Evolutionary conservation across 2,113 vertebrate genomes (phyloP).

Genomic region (Thamnophis sirtalis): DNA sequence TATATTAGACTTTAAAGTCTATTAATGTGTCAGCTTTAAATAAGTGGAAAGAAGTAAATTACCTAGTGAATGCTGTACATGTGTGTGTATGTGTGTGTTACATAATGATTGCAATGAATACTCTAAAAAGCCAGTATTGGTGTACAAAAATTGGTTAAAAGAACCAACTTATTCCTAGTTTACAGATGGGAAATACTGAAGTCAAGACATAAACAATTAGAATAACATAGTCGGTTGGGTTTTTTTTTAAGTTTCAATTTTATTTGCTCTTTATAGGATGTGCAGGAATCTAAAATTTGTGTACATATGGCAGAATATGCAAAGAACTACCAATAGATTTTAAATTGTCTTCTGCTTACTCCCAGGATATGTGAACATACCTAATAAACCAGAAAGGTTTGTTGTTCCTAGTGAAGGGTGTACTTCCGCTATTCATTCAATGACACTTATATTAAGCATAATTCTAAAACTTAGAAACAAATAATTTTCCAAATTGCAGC

Average conservation of each 20-base stretch:
- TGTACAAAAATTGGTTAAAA: not conserved
- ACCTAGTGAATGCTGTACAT: not conserved
- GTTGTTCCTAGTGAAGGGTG: not conserved
- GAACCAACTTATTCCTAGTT: not conserved
- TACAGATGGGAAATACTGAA: not conserved
- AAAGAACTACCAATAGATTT: not conserved
- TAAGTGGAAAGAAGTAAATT: not conserved
- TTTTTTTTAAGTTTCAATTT: not conserved
- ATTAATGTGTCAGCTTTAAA: not conserved
- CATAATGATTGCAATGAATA: not conserved
- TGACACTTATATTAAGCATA: not conserved
- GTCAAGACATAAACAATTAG: not conserved
- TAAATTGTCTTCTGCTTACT: not conserved
- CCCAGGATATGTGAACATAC: not conserved
- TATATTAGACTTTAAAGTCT: not conserved
- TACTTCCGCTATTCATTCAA: not conserved
- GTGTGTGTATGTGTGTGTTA: not conserved
- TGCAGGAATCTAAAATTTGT: not conserved
- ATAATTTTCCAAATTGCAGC: not conserved
- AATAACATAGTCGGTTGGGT: not conserved
- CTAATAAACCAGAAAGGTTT: not conserved
- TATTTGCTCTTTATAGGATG: not conserved
- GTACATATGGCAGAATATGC: not conserved
- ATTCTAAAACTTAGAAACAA: not conserved
- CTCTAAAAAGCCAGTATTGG: not conserved